Evolutionary conservation across 2,888 invertebrate species (phyloP), one percentile per base, ranked within the genome.

Genomic region (Artemia sp.): DNA sequence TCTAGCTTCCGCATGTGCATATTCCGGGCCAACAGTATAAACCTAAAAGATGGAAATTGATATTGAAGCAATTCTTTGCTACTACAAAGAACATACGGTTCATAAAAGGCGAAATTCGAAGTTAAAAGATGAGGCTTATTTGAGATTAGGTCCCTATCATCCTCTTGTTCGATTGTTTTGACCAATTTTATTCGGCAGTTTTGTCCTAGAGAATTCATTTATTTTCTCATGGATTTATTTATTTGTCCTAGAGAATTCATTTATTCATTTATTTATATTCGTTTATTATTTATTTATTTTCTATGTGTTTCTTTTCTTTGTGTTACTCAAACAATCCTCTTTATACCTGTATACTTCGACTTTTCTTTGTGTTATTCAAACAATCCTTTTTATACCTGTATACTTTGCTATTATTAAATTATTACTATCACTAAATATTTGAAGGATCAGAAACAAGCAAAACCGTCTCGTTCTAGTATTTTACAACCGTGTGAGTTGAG

Each of bases 1-100:
- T 70, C 98, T 83, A 0, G 98, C 98, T 79, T 99, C 98, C 0
- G 98, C 98, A 80, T 98, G 98, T 5, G 97, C 98, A 79, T 99
- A 99, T 80, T 96, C 97, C 0, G 97, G 96, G 0, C 98, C 98
- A 51, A 99, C 97, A 1, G 98, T 98, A 79, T 99, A 99, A 51
- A 98, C 96, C 89, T 89, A 78, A 73, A 75, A 66, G 69, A 66
- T 51, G 70, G 69, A 12, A 14, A 68, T 67, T 14, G 68, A 3
- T 51, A 72, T 0, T 72, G 12, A 38, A 38, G 38, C 38, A 5
- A 38, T 38, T 38, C 38, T 38, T 38, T 12, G 19, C 19, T 14
- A 14, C 14, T 19, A 38, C 38, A 38, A 38, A 51, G 11, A 66
- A 66, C n/a, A 24, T 14, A 12, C 3, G 12, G 51, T 12, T 66